phyloP scores from a whole-genome alignment of 2,113 vertebrate species.

The Hassar affinis region DNA sequence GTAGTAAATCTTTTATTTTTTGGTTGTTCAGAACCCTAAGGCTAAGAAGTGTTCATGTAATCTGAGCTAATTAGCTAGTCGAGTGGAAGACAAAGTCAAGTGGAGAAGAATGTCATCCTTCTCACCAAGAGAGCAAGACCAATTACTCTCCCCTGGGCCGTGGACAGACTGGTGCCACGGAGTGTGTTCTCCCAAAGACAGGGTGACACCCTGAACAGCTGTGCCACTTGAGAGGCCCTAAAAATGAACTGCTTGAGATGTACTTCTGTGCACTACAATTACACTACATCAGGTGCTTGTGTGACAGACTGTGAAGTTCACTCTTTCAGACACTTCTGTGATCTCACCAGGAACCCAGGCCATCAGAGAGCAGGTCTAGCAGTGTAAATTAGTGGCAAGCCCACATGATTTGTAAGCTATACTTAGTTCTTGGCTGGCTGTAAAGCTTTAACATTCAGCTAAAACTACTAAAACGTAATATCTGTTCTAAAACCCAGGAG shows the following conservation, averaged over 20 bases:
- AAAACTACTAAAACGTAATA: not conserved
- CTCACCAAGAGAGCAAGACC: not conserved
- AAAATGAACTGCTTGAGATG: slow-evolving; percentile 11
- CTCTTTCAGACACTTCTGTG: slow-evolving; percentile 3
- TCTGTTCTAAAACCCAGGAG: not conserved
- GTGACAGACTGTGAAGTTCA: not conserved
- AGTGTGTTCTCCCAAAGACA: not conserved
- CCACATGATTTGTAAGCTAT: not conserved
- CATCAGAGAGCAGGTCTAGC: not conserved
- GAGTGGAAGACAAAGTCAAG: not conserved
- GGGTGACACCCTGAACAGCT: slow-evolving; percentile 7
- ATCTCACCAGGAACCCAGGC: not conserved
- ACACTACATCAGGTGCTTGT: slow-evolving; percentile 19
- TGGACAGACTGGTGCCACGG: not conserved
- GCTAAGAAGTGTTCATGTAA: not conserved
- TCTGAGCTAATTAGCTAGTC: not conserved
- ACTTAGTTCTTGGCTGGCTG: not conserved
- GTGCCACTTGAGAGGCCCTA: not conserved
- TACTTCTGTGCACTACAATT: slow-evolving; percentile 11
- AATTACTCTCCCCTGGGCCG: not conserved
- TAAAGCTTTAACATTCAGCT: not conserved
- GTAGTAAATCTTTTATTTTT: no score
- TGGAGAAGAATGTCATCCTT: not conserved
- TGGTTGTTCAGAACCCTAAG: not conserved
- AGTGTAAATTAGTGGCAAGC: not conserved